phyloP scores from a whole-genome alignment of 2,888 invertebrate genomes.

The Petrolisthes manimaculis region DNA sequence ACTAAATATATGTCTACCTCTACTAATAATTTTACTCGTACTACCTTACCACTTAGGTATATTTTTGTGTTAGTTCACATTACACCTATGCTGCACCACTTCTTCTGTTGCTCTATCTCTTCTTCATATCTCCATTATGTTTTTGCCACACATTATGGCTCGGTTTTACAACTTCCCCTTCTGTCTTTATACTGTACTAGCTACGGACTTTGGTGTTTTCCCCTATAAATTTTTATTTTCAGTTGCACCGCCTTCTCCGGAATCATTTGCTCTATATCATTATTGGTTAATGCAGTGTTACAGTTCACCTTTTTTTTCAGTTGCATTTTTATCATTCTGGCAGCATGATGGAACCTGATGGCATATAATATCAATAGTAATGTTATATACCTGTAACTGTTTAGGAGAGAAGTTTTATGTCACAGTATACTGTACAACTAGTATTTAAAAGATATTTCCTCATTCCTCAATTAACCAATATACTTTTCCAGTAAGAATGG shows the following conservation, averaged over 20 bases:
- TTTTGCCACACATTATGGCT: neutral
- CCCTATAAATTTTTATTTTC: conserved; percentile 22
- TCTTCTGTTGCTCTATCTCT: conserved; percentile 4
- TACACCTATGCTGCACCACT: neutral
- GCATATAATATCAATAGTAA: neutral
- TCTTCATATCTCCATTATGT: neutral
- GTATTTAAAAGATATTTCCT: too few relatives aligned
- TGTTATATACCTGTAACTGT: too few relatives aligned
- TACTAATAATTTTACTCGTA: too few relatives aligned
- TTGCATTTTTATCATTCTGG: conserved; percentile 23
- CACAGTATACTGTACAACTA: too few relatives aligned
- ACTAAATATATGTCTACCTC: too few relatives aligned
- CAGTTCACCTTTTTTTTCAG: conserved; percentile 28
- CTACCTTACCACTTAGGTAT: too few relatives aligned
- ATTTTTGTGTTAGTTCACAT: neutral
- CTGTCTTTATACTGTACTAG: conserved; percentile 30
- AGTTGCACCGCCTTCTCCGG: conserved; percentile 45
- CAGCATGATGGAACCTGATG: conserved; percentile 25
- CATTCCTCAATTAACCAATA: too few relatives aligned
- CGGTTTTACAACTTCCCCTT: conserved; percentile 15
- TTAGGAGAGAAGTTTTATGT: too few relatives aligned
- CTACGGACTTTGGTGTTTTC: conserved; percentile 33
- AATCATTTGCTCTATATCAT: conserved; percentile 15
- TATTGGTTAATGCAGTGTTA: conserved; percentile 1
- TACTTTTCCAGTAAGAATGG: too few relatives aligned